Evolutionary conservation across 2,888 invertebrate genomes (phyloP), one percentile per base, ranked within the genome.

Genomic region (Sinotaia quadrata): DNA sequence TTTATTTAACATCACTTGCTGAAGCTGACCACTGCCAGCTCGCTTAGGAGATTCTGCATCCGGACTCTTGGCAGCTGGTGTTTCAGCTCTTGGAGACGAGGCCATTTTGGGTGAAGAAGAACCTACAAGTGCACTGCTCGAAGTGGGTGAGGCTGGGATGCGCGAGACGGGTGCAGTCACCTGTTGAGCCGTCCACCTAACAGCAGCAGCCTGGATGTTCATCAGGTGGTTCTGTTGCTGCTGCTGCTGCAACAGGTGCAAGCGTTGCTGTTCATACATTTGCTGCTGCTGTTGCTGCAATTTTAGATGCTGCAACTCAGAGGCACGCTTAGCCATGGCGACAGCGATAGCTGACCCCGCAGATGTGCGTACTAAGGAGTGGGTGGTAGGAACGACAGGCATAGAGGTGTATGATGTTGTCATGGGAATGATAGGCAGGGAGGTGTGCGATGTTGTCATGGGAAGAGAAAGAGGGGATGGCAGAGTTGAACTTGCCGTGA

Each of bases 221-320:
- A 18, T 27, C 2, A 24, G 2, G 24, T 37, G 44, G 37, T 10
- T n/a, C 18, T 54, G 18, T n/a, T 34, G 18, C 21, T 62, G 62
- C 52, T 52, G 63, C 37, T 63, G 54, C 31, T 54, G 54, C 4
- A 63, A 24, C n/a, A 41, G 15, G n/a, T 63, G 63, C 29, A 63
- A 8, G 21, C 47, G 62, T n/a, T 51, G 62, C 51, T 47, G 36
- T 36, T 62, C 62, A n/a, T 51, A 10, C 27, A 62, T 15, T 12
- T 61, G 49, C 49, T 61, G 61, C 49, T 61, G 49, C 52, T 62
- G 51, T 21, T 47, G 36, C 52, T 52, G 34, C 31, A 15, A 24
- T 5, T 47, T 18, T 24, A 47, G 15, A 7, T n/a, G 12, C 52
- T 63, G 54, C 63, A 63, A 21, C 63, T 63, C 52, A n/a, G 27